Conservation (phyloP, 92 coral and sea anemone genomes). For the Ricordea florida region DNA sequence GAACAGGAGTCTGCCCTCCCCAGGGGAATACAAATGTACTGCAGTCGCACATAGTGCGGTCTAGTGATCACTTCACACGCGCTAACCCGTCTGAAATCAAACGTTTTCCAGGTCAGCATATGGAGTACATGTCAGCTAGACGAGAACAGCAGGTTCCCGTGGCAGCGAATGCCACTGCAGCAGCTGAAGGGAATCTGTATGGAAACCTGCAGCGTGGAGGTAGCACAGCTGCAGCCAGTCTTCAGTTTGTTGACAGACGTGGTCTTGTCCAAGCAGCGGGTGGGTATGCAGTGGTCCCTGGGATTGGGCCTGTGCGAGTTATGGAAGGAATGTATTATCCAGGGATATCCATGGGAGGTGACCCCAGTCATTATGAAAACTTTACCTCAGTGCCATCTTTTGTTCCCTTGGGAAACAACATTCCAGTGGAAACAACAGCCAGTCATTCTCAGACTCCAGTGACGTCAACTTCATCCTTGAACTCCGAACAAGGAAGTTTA, state of each 20-base stretch:
- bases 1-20: constrained; percentile 1
- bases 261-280: constrained; percentile 59
- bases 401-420: constrained; percentile 59
- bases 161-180: constrained; percentile 68
- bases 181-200: constrained; percentile 55
- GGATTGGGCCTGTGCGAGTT: constrained; percentile 85
- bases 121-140: constrained; percentile 61
- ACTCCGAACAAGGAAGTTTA: constrained; percentile 33
- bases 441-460: constrained; percentile 41
- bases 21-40: background rate
- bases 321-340: constrained; percentile 80
- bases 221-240: constrained; percentile 32
- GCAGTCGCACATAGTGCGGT: background rate
- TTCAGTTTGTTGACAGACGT: constrained; percentile 80
- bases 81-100: constrained; percentile 12
- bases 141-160: constrained; percentile 93
- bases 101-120: constrained; percentile 13
- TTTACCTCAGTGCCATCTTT: constrained; percentile 77
- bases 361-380: constrained; percentile 75
- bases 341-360: constrained; percentile 81
- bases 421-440: constrained; percentile 50
- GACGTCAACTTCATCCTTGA: constrained; percentile 7
- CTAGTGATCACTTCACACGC: constrained; percentile 17
- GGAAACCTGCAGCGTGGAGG: constrained; percentile 34
- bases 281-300: constrained; percentile 74